These are phyloP conservation scores for Pheucticus melanocephalus DNA, from an alignment of 2,113 vertebrate genomes.

Conservation along the genomic window DNA sequence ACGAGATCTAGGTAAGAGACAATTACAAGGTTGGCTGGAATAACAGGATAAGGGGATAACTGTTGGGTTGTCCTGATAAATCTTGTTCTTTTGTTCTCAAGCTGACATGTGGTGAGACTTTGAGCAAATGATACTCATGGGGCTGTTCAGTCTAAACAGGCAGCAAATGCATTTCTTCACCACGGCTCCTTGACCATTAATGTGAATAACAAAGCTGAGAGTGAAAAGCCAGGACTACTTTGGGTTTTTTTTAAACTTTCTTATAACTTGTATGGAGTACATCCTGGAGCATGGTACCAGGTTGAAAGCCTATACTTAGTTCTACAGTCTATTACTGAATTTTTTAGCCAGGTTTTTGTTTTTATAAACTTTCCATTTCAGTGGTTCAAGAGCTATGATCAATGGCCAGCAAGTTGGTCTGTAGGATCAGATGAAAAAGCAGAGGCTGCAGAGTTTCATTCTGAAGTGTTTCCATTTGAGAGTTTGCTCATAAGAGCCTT, in stretches of 20 bases:
- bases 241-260: neutral
- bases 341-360: neutral
- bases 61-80: neutral
- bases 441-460: neutral
- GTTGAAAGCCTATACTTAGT: neutral
- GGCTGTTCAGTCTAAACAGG: neutral
- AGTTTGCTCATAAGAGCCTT: neutral
- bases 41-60: neutral
- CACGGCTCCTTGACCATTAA: neutral
- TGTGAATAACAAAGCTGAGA: neutral
- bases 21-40: neutral
- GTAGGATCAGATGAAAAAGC: neutral
- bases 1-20: neutral
- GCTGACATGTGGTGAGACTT: neutral
- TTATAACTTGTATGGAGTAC: neutral
- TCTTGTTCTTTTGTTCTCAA: neutral
- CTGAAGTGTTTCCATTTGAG: neutral
- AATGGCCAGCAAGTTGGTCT: neutral
- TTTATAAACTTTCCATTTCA: neutral
- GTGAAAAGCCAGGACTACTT: neutral
- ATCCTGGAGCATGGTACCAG: neutral
- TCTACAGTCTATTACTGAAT: neutral
- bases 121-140: neutral
- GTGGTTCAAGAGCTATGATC: neutral
- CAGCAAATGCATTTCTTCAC: neutral